Evolutionary conservation across 2,797 vertebrate genomes (phyloP), one percentile per base, ranked within the genome.

Genomic region (Rhadinocentrus ornatus): DNA sequence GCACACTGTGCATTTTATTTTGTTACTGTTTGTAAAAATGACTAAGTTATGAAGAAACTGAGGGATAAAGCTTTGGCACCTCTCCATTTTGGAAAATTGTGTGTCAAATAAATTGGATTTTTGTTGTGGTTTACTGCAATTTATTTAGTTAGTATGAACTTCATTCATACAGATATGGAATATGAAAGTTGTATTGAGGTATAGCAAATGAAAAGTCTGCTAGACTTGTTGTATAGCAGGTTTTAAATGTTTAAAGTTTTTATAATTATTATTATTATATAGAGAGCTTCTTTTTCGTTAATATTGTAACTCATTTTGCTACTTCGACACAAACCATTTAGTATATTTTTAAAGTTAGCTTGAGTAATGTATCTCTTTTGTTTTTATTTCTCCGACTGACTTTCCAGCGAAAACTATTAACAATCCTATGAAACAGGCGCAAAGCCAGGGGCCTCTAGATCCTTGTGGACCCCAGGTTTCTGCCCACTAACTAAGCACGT

Each of bases 401-500:
- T 31, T 55, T 55, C 16, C 27, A 55, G 27, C 16, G 8, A 55
- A 27, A 18, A 55, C 18, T 31, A 4, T 15, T 18, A 9, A 9
- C 26, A 55, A 55, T 10, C 8, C 27, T 31, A 9, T 55, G 2
- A 31, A 8, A 55, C 29, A 9, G n/a, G 24, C 12, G 3, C 13
- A 26, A 46, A 44, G 29, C 29, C 34, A 6, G 13, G 67, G 58
- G 27, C 26, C 54, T 66, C 27, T 53, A 27, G 71, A 41, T 60
- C 62, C 62, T 34, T 44, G 12, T 54, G 56, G 54, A 53, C 55
- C 62, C 44, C 35, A 32, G 46, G 48, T 32, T 20, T 12, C 27
- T 24, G 46, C 53, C 41, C 54, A 31, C 69, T 15, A n/a, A 24
- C 69, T 15, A n/a, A 31, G 41, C 41, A 58, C 22, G 56, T 37